These are phyloP conservation scores for Anolis sagrei DNA, from an alignment of 2,113 vertebrate species.

Conservation along the genomic window DNA sequence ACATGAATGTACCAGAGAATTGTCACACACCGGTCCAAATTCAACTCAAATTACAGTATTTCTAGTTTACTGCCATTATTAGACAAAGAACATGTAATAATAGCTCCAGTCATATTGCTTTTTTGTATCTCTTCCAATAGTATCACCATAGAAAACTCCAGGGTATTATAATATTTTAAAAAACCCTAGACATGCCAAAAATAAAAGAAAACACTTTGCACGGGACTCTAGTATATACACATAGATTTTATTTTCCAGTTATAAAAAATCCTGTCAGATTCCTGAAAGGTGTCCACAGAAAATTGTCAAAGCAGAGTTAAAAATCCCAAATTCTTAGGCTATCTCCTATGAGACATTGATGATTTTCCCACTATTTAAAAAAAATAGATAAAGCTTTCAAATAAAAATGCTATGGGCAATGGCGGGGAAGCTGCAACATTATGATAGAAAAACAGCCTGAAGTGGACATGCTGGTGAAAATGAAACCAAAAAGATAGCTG, in stretches of 20 bases:
- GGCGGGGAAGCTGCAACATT: neutral
- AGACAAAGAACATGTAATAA: conserved; percentile 40
- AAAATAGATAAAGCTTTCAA: neutral
- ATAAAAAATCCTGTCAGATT: neutral
- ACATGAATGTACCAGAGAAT: conserved; percentile 47
- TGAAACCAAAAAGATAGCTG: neutral
- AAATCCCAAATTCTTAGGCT: neutral
- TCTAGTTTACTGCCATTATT: conserved; percentile 47
- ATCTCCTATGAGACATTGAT: neutral
- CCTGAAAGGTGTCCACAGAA: conserved; percentile 24
- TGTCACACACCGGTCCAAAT: conserved; percentile 22
- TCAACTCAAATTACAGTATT: neutral
- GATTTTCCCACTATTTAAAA: neutral
- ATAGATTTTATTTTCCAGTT: too few species aligned
- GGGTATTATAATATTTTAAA: conserved; percentile 33
- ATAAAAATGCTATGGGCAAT: neutral
- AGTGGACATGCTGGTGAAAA: neutral
- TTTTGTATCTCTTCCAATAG: too few species aligned
- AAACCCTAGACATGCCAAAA: conserved; percentile 43
- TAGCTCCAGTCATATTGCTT: conserved; percentile 45
- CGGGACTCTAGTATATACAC: conserved; percentile 49
- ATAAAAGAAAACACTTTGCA: conserved; percentile 40
- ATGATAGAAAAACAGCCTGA: neutral
- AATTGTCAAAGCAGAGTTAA: conserved; percentile 22
- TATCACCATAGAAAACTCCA: too few species aligned